Evolutionary conservation across 2,888 invertebrate genomes (phyloP).

Genomic region (Epicampocera succincta): DNA sequence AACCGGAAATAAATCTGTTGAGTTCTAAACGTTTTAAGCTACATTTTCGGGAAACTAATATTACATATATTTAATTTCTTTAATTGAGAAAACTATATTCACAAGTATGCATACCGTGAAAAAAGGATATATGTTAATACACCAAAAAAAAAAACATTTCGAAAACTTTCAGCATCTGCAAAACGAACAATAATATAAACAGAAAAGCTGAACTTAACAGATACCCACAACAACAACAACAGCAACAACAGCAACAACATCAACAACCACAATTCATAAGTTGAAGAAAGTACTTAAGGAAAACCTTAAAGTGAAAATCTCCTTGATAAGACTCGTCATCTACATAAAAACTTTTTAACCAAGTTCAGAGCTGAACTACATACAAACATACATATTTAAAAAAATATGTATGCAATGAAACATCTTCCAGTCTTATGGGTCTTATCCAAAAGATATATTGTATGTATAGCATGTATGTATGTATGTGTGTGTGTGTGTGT

Average conservation of each 20-base stretch:
- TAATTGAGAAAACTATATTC: constrained; percentile 14
- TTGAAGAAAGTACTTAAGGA: constrained; percentile 44
- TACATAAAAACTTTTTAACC: constrained; percentile 52
- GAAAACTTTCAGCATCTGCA: constrained; percentile 50
- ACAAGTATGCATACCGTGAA: too few species aligned
- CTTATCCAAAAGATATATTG: constrained; percentile 30
- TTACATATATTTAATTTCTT: too few species aligned
- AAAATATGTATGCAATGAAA: neutral
- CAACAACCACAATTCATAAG: constrained; percentile 13
- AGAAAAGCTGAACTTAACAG: constrained; percentile 22
- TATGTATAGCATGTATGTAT: neutral
- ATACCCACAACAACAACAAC: neutral
- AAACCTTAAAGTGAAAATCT: constrained; percentile 66
- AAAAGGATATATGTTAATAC: constrained; percentile 20
- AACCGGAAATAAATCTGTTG: too few species aligned
- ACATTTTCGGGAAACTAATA: too few species aligned
- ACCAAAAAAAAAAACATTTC: too few species aligned
- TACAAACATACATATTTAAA: neutral
- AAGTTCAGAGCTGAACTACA: constrained; percentile 41
- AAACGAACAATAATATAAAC: constrained; percentile 7
- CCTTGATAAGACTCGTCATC: constrained; percentile 65
- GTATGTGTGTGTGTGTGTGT: neutral
- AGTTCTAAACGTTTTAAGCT: too few species aligned
- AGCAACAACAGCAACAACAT: constrained; percentile 6
- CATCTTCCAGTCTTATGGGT: constrained; percentile 45